Base-by-base conservation (phyloP, 2,888 invertebrate genomes). In the Hipparchia sbordonii region DNA sequence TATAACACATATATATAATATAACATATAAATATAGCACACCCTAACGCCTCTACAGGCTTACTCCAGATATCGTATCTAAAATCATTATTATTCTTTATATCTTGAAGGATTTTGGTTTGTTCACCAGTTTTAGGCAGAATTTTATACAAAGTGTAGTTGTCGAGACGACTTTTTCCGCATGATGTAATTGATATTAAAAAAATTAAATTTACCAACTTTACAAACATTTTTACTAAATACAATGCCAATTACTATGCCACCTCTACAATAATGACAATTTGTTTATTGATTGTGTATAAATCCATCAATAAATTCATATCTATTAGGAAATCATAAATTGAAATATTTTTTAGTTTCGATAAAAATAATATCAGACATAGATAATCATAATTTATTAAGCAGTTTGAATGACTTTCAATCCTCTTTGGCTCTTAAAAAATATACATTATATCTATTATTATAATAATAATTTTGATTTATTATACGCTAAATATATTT, bases 71-170 rank as follows among this genome's bases (percentile, higher is more conserved):
- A 86, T 89, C 94, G 79, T 79, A 95, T 78, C 79, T 90, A 77
- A 74, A 81, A 80, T 83, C 92, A 45, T 82, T 79, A 23, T 23
- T 23, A 77, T 85, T 79, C 78, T 94, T 90, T 54, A 95, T 80
- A 8, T 90, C 80, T 80, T 89, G 89, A 8, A 96, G 87, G 23
- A 92, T 76, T 59, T 86, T 83, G 46, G 95, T 82, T 57, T 96
- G 94, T 1, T 89, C 83, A 1, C 81, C 78, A 77, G 87, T 94
- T 74, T 87, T 84, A 0, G 96, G 95, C 0, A 86, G 82, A 6
- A 95, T 85, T 82, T 95, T 93, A 78, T 94, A 96, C 7, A 96
- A 89, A 23, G 87, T 83, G 77, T 90, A 89, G 74, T 91, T 90
- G 67, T 91, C 90, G 69, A 85, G 91, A 33, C 88, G 79, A 73